A percentile compares a stretch with the other conserved stretches of the same genome.
Conservation (phyloP, 2,113 vertebrate species). For the Leptocoma aspasia region DNA sequence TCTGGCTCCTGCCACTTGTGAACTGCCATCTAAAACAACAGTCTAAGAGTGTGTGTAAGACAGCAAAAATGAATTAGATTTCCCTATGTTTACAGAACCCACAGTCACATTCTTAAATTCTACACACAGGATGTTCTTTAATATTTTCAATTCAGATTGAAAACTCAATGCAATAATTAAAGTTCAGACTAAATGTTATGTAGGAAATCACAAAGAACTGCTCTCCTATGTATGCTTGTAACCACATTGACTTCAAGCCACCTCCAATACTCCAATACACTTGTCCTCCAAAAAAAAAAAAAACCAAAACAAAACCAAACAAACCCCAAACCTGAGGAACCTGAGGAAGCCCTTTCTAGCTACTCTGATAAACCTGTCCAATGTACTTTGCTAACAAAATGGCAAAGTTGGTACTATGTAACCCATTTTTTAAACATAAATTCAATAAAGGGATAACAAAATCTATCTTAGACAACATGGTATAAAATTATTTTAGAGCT, state of each 20-base stretch:
- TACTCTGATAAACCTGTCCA: neutral
- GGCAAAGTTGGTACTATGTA: neutral
- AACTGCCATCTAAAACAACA: neutral
- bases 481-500: neutral
- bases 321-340: neutral
- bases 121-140: neutral
- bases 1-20: neutral
- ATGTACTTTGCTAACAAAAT: neutral
- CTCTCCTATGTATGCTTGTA: neutral
- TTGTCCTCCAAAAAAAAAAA: neutral
- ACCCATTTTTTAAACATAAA: neutral
- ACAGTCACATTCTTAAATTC: neutral
- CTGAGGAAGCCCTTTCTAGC: neutral
- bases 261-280: neutral
- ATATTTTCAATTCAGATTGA: constrained; percentile 34
- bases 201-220: neutral
- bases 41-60: neutral
- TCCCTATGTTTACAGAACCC: neutral
- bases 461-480: neutral
- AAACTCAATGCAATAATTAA: neutral
- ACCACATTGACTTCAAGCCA: neutral
- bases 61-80: neutral
- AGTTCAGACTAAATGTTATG: neutral
- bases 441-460: neutral
- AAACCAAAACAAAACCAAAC: neutral